phyloP scores from a whole-genome alignment of 2,797 vertebrate genomes.

The Phaenicophaeus curvirostris region DNA sequence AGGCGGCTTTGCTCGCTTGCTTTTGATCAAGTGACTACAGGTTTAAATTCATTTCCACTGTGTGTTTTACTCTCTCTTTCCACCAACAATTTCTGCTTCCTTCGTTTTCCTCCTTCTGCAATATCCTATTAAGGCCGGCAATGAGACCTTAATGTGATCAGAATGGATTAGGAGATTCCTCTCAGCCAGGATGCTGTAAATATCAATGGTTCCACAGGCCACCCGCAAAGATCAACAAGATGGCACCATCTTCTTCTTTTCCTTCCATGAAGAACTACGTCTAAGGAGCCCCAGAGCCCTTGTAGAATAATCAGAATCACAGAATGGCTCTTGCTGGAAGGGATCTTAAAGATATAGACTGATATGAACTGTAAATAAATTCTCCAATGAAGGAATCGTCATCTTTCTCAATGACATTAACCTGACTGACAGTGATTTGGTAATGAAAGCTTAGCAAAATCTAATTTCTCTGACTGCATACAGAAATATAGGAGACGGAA shows the following conservation, averaged over 20 bases:
- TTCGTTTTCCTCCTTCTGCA: constrained; percentile 3
- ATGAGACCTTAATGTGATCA: background rate
- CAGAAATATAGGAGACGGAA: background rate
- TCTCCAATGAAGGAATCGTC: too few relatives aligned
- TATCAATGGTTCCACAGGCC: background rate
- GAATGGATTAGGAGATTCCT: background rate
- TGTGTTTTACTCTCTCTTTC: background rate
- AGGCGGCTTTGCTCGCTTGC: background rate
- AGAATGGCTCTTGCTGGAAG: too few relatives aligned
- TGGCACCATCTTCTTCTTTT: background rate
- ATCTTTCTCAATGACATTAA: too few relatives aligned
- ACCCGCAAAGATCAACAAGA: background rate
- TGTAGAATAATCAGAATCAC: background rate
- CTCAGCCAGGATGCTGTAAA: background rate
- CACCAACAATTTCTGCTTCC: background rate
- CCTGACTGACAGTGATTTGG: too few relatives aligned
- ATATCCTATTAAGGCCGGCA: background rate
- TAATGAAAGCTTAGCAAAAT: background rate
- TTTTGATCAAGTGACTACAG: constrained; percentile 25
- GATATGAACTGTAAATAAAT: too few relatives aligned
- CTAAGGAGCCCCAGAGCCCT: background rate
- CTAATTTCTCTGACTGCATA: background rate
- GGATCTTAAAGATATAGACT: background rate
- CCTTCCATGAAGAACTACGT: background rate
- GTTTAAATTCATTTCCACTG: background rate